These are phyloP conservation scores for Hippoglossus hippoglossus DNA, from an alignment of 2,797 vertebrate genomes.

Conservation along the genomic window DNA sequence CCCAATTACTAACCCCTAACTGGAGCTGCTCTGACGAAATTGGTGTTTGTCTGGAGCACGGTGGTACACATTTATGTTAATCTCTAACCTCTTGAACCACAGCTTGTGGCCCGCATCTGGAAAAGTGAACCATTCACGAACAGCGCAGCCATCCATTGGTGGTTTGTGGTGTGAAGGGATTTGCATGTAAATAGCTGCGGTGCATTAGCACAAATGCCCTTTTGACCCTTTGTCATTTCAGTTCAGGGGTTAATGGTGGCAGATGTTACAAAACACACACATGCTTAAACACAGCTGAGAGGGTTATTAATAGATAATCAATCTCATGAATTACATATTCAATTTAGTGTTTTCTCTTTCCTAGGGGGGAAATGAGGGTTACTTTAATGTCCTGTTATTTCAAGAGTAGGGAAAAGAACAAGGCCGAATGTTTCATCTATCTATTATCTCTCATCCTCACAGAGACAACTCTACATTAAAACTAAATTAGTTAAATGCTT, in stretches of 20 bases:
- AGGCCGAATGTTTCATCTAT: slow-evolving; percentile 3
- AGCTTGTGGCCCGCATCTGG: slow-evolving; percentile 4
- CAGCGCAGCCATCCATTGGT: background rate
- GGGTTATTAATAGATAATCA: slow-evolving; percentile 36
- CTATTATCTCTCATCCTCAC: background rate
- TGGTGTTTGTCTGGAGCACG: slow-evolving; percentile 33
- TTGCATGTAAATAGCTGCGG: slow-evolving; percentile 35
- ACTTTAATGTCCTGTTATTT: slow-evolving; percentile 53
- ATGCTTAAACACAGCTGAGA: slow-evolving; percentile 6
- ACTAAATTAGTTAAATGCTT: slow-evolving; percentile 1
- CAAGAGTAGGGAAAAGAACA: slow-evolving; percentile 16
- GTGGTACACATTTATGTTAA: slow-evolving; percentile 41
- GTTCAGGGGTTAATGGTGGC: slow-evolving; percentile 28
- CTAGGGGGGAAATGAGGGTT: slow-evolving; percentile 24
- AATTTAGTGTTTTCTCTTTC: slow-evolving; percentile 34
- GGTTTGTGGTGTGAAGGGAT: slow-evolving; percentile 32
- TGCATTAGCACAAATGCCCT: slow-evolving; percentile 35
- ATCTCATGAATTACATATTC: slow-evolving; percentile 35
- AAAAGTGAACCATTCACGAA: slow-evolving; percentile 34
- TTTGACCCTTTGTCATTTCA: slow-evolving; percentile 53
- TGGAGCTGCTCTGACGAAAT: slow-evolving; percentile 59
- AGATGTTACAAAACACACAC: slow-evolving; percentile 27
- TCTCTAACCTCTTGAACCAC: slow-evolving; percentile 33
- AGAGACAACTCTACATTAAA: slow-evolving; percentile 7
- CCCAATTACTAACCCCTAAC: slow-evolving; percentile 54